phyloP scores from a whole-genome alignment of 2,797 vertebrate species.

The Glyptemys insculpta region DNA sequence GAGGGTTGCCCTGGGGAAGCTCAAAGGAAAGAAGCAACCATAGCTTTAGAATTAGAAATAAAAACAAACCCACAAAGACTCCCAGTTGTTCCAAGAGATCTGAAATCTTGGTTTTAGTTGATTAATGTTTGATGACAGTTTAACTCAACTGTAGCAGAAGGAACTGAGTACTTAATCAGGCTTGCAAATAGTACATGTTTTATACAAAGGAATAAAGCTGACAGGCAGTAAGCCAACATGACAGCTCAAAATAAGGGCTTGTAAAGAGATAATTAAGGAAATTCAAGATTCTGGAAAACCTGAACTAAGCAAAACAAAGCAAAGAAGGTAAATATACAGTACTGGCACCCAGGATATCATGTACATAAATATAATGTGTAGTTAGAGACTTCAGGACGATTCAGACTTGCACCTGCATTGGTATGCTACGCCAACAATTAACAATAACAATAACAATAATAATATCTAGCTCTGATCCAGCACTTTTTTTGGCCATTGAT shows the following conservation, averaged over 20 bases:
- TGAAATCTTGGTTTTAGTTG: slow-evolving; percentile 3
- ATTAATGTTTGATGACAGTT: slow-evolving; percentile 30
- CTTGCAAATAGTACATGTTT: background rate
- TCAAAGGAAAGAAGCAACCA: background rate
- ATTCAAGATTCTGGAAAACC: background rate
- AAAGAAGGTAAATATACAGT: background rate
- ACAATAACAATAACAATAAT: background rate
- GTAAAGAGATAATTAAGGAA: background rate
- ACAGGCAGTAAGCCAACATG: background rate
- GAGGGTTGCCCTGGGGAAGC: background rate
- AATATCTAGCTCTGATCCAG: background rate
- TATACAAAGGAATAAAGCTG: background rate
- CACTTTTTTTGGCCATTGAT: background rate
- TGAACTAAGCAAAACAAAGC: background rate
- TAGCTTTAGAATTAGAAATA: background rate
- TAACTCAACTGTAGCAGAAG: background rate
- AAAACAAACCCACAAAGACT: background rate
- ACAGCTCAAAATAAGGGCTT: background rate
- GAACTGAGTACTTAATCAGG: background rate
- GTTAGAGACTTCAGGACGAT: background rate
- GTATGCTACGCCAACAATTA: background rate
- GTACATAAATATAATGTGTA: background rate
- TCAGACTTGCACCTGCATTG: background rate
- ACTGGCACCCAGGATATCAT: background rate
- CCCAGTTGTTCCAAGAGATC: background rate